Base-by-base conservation (phyloP, 2,113 vertebrate genomes). In the Colistium nudipinnis region DNA sequence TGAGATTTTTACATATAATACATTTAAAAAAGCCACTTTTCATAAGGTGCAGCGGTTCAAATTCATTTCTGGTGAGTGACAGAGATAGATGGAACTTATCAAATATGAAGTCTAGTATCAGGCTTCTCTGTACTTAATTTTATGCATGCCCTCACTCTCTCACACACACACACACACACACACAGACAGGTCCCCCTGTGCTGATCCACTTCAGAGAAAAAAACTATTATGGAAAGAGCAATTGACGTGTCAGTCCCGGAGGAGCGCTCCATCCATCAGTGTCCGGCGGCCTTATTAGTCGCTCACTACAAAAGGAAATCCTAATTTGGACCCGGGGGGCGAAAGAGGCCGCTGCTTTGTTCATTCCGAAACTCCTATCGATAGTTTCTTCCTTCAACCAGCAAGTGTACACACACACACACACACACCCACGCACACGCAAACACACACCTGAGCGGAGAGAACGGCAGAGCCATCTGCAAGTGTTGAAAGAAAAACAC, bases 211-310 rank as follows among this genome's bases (percentile, higher is more conserved):
- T 74, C 45, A 81, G 68, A 84, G 66, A 73, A 85, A 73, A 85
- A 31, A 75, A 81, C 79, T 76, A 86, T 85, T 87, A 84, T 86
- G 47, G 80, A 78, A 85, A 87, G 83, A 87, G 83, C 85, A 90
- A 86, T 80, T 84, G 83, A 78, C 14, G 17, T 80, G 81, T 87
- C 87, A 80, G 68, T 83, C 78, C 55, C 75, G 5, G 25, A 71
- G 77, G 73, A 83, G 69, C 6, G 62, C 20, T 54, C 78, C 83
- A 88, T 90, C 83, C 74, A 83, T 90, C 88, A 87, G 67, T 78
- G 87, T 87, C 83, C 76, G 19, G 39, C 38, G 56, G 74, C 53
- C 83, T 86, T 84, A 80, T 88, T 81, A 88, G 80, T 54, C 49
- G 57, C 74, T 70, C 62, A 47, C 68, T 75, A 69, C 65, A 77